Evolutionary conservation across 2,888 invertebrate species (phyloP).

Genomic region (Eudemis profundana): DNA sequence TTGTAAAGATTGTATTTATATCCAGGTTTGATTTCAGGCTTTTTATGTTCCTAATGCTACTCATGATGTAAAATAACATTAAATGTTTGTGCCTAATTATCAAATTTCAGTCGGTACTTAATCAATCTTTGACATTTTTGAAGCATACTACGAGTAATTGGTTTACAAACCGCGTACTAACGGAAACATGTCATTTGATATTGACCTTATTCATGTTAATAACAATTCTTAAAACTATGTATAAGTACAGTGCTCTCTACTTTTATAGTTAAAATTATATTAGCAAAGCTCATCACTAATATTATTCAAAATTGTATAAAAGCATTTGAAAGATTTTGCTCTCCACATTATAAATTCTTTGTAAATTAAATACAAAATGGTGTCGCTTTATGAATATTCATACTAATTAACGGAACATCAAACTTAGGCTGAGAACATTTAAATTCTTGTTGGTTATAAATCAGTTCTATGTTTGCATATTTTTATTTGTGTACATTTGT

Average conservation of each 20-base stretch:
- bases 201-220: too few relatives aligned
- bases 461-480: slow-evolving; percentile 35
- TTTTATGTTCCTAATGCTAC: too few relatives aligned
- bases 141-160: neutral
- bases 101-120: too few relatives aligned
- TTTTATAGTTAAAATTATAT: neutral
- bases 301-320: slow-evolving; percentile 10
- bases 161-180: too few relatives aligned
- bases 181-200: too few relatives aligned
- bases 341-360: slow-evolving; percentile 31
- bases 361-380: slow-evolving; percentile 35
- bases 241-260: neutral
- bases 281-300: slow-evolving; percentile 7
- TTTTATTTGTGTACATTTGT: slow-evolving; percentile 13
- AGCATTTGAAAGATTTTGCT: slow-evolving; percentile 29
- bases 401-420: slow-evolving; percentile 42
- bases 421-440: slow-evolving; percentile 36
- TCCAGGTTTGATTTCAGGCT: too few relatives aligned
- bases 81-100: too few relatives aligned
- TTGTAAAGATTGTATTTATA: too few relatives aligned
- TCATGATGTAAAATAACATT: too few relatives aligned
- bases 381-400: slow-evolving; percentile 39
- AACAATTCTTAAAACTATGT: too few relatives aligned
- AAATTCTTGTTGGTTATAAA: slow-evolving; percentile 29
- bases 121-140: too few relatives aligned